These are phyloP conservation scores for Diplodus sargus DNA, from an alignment of 2,797 vertebrate species.

Conservation along the genomic window DNA sequence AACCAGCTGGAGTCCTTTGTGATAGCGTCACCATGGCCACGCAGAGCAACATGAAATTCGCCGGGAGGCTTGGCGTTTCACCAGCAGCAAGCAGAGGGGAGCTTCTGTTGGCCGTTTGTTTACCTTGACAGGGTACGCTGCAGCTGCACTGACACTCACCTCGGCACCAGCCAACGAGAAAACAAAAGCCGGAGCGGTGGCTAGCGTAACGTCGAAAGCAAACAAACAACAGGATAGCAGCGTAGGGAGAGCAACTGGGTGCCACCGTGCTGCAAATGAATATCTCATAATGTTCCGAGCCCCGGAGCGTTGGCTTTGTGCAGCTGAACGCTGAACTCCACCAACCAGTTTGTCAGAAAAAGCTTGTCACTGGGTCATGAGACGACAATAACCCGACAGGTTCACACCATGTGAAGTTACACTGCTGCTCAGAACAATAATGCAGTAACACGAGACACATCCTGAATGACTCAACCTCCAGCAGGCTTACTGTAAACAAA, in stretches of 20 bases:
- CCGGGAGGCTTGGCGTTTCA: slow-evolving; percentile 64
- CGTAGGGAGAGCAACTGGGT: neutral
- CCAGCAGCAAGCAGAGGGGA: slow-evolving; percentile 58
- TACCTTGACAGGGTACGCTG: slow-evolving; percentile 64
- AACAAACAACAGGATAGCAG: slow-evolving; percentile 31
- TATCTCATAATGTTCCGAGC: slow-evolving; percentile 34
- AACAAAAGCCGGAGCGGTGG: slow-evolving; percentile 40
- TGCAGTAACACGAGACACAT: slow-evolving; percentile 13
- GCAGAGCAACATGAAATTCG: slow-evolving; percentile 77
- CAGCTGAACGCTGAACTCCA: slow-evolving; percentile 58
- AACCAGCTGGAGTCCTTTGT: slow-evolving; percentile 85
- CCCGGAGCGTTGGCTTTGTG: slow-evolving; percentile 57
- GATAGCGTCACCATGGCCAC: slow-evolving; percentile 80
- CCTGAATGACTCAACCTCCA: slow-evolving; percentile 25
- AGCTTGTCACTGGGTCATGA: slow-evolving; percentile 44
- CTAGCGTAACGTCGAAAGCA: slow-evolving; percentile 6
- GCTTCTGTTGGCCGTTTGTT: slow-evolving; percentile 74
- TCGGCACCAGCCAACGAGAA: slow-evolving; percentile 39
- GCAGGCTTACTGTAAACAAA: neutral
- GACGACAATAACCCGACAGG: slow-evolving; percentile 53
- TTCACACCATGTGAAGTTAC: slow-evolving; percentile 60
- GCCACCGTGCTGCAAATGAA: slow-evolving; percentile 38
- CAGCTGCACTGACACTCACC: slow-evolving; percentile 65
- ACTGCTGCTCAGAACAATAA: slow-evolving; percentile 54
- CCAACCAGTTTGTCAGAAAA: slow-evolving; percentile 74